Base-by-base conservation (phyloP, 1,140 invertebrate species). In the Acyrthosiphon pisum region DNA sequence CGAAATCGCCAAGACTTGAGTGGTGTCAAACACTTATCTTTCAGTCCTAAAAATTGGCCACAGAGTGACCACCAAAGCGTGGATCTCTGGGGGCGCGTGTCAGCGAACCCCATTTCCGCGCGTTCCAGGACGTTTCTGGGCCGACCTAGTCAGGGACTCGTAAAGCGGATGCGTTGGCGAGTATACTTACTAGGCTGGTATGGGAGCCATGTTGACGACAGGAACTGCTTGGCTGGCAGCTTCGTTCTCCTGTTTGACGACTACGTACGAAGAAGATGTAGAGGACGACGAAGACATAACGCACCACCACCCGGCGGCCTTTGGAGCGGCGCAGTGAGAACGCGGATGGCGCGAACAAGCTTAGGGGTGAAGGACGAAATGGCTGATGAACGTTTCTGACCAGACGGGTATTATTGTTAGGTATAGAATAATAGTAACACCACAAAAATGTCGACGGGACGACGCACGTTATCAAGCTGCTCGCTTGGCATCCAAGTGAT, bases 201-300 rank as follows among this genome's bases (percentile, higher is more conserved):
- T 86, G 84, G 91, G 91, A 26, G 91, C 91, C 91, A 93, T 93
- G 81, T 93, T 93, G 37, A 84, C 76, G 9, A 53, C 44, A 26
- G 91, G 81, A 44, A 86, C 60, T n/a, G 60, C 81, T 93, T 93
- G 91, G 44, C 44, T 86, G 20, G n/a, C 41, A 8, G 48, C 14
- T 84, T 93, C 91, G 81, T n/a, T 86, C 26, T 93, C 91, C 26
- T 93, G 91, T 86, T 93, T 84, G 35, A 56, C 81, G 48, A 93
- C 91, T 9, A 93, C 81, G 91, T 93, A 93, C 7, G 91, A 86
- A 26, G 91, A 86, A 37, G 91, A 86, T 14, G 81, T 84, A 9
- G 91, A 93, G 50, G 91, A 93, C 46, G 91, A 83, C 11, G 91
- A 93, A 93, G 91, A 93, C 91, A 93, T 93, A 53, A 86, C 81